Conservation (phyloP, 2,888 invertebrate species). For the Aricia artaxerxes region DNA sequence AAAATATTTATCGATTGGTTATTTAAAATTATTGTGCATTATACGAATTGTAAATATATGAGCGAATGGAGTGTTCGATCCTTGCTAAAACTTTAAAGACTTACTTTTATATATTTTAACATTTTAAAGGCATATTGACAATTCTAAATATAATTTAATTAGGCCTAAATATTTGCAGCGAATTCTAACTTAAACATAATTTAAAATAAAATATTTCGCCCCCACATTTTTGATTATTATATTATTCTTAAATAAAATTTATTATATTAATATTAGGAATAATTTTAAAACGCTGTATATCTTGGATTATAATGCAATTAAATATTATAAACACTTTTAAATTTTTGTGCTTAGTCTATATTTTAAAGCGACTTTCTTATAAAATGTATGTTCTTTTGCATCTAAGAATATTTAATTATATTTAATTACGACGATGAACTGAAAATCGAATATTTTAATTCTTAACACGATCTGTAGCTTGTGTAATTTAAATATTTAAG, state of each 20-base stretch:
- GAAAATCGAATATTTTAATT: constrained; percentile 17
- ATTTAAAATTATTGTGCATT: neutral
- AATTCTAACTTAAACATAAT: neutral
- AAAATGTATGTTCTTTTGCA: neutral
- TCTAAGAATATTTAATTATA: neutral
- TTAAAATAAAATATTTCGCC: neutral
- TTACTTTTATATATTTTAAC: neutral
- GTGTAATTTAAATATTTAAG: neutral
- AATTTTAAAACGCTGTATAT: neutral
- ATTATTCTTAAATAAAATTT: neutral
- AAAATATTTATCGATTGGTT: neutral
- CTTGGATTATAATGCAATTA: neutral
- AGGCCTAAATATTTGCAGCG: constrained; percentile 27
- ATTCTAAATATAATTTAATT: neutral
- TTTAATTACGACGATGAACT: neutral
- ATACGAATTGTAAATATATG: neutral
- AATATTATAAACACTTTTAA: neutral
- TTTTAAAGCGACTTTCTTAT: neutral
- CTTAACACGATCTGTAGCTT: constrained; percentile 8
- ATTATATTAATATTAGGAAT: neutral
- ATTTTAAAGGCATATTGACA: neutral
- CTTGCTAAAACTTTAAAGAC: neutral
- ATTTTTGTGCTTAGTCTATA: neutral
- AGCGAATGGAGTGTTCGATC: neutral
- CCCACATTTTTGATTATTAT: neutral